Conservation (phyloP, 2,113 vertebrate genomes). For the Channa maculata region DNA sequence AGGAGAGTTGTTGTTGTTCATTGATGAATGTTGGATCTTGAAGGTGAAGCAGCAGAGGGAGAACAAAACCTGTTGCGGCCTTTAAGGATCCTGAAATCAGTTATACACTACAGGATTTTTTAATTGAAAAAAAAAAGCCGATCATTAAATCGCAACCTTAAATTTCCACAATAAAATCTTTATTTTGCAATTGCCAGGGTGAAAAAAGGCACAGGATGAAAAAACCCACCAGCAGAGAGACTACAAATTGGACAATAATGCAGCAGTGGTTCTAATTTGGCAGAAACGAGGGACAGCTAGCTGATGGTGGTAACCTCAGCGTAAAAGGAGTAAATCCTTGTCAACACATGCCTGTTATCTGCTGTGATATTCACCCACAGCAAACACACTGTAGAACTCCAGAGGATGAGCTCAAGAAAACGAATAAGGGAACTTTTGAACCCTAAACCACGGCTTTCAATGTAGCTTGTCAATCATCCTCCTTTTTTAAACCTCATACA, state of each 20-base stretch:
- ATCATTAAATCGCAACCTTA: conserved; percentile 26
- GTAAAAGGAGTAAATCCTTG: conserved; percentile 2
- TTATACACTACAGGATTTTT: background rate
- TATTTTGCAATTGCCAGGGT: conserved; percentile 7
- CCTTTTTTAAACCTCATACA: no score
- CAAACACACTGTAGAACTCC: background rate
- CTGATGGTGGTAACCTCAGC: background rate
- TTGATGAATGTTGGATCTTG: conserved; percentile 20
- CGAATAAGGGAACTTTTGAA: background rate
- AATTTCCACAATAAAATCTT: conserved; percentile 14
- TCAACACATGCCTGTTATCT: conserved; percentile 17
- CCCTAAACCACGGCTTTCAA: no score
- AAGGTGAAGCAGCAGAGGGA: background rate
- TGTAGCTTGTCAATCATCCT: no score
- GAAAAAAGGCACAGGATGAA: conserved; percentile 20
- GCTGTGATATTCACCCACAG: background rate
- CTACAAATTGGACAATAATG: conserved; percentile 40
- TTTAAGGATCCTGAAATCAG: conserved; percentile 14
- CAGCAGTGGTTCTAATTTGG: conserved; percentile 47
- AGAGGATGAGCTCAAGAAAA: background rate
- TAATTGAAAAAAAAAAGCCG: conserved; percentile 7
- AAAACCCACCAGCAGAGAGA: conserved; percentile 29
- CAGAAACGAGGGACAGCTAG: conserved; percentile 28
- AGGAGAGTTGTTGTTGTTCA: conserved; percentile 22
- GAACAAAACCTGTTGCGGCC: conserved; percentile 19